A percentile compares a stretch with the other conserved stretches of the same genome.
Conservation (phyloP, 1,140 invertebrate species). For the Spodoptera frugiperda region DNA sequence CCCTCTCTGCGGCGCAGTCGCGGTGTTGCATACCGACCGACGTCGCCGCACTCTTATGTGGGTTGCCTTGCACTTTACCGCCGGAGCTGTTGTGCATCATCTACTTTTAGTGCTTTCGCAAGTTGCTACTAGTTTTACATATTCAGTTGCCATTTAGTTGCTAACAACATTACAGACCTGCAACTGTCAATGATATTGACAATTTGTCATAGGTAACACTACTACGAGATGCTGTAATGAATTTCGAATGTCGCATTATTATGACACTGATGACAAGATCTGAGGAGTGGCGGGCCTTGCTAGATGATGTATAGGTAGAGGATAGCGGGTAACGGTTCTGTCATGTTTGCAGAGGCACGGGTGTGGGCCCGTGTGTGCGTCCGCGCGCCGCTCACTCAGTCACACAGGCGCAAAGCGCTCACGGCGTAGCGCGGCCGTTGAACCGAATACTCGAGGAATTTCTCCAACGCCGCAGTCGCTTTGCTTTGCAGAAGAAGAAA, state of each 20-base stretch:
- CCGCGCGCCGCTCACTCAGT: conserved; percentile 64
- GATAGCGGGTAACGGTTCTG: conserved; percentile 77
- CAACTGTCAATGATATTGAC: not conserved
- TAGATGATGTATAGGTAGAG: conserved; percentile 62
- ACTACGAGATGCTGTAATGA: not conserved
- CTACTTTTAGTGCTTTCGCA: conserved; percentile 5
- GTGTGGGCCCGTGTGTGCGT: conserved; percentile 68
- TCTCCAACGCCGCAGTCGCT: conserved; percentile 72
- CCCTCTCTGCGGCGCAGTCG: conserved; percentile 51
- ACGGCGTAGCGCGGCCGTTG: conserved; percentile 80
- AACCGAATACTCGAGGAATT: conserved; percentile 84
- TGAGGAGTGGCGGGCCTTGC: conserved; percentile 53
- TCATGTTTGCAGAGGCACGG: conserved; percentile 80
- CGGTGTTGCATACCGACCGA: conserved; percentile 55
- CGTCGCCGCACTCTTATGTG: conserved; percentile 55
- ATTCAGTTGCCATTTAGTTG: too few species aligned
- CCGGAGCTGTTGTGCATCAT: conserved; percentile 23
- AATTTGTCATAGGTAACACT: not conserved
- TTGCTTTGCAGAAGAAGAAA: conserved; percentile 67
- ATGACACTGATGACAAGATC: conserved; percentile 9
- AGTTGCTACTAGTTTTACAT: not conserved
- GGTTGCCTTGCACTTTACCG: conserved; percentile 52
- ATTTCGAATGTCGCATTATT: not conserved
- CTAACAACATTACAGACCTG: too few species aligned
- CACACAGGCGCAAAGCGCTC: conserved; percentile 66